Percentiles rank a stretch among this genome's conserved stretches.
phyloP scores from a whole-genome alignment of 2,888 invertebrate genomes.

The Zaprionus obscuricornis region DNA sequence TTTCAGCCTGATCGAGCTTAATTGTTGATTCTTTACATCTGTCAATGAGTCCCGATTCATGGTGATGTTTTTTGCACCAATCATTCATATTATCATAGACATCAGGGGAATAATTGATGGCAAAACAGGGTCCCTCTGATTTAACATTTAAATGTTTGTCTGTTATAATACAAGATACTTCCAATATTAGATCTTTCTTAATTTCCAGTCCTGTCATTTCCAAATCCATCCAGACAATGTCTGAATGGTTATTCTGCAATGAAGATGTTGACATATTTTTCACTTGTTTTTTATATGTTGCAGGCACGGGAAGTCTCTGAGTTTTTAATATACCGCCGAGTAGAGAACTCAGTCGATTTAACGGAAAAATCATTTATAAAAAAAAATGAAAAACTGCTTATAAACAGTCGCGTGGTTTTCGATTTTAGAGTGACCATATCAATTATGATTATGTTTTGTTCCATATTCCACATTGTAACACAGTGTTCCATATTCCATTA shows the following conservation, averaged over 20 bases:
- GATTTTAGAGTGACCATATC: no score
- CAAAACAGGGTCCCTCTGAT: slow-evolving; percentile 89
- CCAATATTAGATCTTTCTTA: slow-evolving; percentile 91
- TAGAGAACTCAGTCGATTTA: slow-evolving; percentile 19
- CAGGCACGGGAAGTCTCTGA: not conserved
- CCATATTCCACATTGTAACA: no score
- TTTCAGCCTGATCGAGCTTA: slow-evolving; percentile 88
- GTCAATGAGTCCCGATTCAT: slow-evolving; percentile 92
- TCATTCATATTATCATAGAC: slow-evolving; percentile 90
- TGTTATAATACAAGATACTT: slow-evolving; percentile 95
- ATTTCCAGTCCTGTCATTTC: slow-evolving; percentile 96
- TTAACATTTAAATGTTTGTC: slow-evolving; percentile 90
- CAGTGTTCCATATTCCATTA: not conserved
- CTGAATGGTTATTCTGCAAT: slow-evolving; percentile 5
- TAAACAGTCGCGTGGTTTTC: no score
- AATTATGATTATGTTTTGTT: no score
- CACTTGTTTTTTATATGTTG: not conserved
- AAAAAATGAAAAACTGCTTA: no score
- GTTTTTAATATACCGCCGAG: not conserved
- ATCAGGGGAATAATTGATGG: slow-evolving; percentile 90
- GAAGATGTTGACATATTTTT: no score
- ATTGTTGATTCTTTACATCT: slow-evolving; percentile 88
- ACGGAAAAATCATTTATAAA: slow-evolving; percentile 32
- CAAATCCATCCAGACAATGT: slow-evolving; percentile 90
- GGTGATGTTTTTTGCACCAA: slow-evolving; percentile 93